A percentile compares a stretch with the other conserved stretches of the same genome.
Evolutionary conservation across 2,797 vertebrate species (phyloP).

Genomic region (Gadopsis bispinosus): DNA sequence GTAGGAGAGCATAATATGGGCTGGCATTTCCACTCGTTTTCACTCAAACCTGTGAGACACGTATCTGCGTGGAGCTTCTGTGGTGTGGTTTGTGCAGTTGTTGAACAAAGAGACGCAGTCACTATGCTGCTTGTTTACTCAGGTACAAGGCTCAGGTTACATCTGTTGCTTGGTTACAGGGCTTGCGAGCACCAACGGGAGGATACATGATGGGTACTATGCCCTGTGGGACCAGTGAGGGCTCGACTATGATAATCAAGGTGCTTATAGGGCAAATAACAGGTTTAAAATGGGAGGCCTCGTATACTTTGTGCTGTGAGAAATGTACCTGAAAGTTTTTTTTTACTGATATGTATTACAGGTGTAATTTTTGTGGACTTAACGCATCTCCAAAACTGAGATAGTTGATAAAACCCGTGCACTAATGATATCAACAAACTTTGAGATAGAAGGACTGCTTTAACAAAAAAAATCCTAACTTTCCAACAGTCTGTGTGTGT

Average conservation of each 20-base stretch:
- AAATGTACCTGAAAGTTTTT: background rate
- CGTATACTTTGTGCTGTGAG: background rate
- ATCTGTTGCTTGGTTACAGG: constrained; percentile 61
- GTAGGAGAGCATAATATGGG: constrained; percentile 77
- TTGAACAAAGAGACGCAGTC: background rate
- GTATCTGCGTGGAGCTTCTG: background rate
- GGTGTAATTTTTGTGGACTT: background rate
- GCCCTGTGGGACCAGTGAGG: background rate
- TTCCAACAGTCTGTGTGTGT: no score
- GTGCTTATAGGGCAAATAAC: background rate
- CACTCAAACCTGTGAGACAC: background rate
- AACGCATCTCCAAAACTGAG: no score
- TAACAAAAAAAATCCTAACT: no score
- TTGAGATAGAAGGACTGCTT: no score
- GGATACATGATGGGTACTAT: background rate
- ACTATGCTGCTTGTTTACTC: constrained; percentile 48
- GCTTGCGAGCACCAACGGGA: constrained; percentile 20
- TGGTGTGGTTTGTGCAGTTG: background rate
- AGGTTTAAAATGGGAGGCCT: background rate
- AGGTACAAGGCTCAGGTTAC: constrained; percentile 54
- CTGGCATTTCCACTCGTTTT: constrained; percentile 33
- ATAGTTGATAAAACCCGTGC: no score
- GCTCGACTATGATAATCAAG: background rate
- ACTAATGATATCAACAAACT: no score
- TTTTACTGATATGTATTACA: background rate